phyloP scores from a whole-genome alignment of 2,888 invertebrate species.

The Morpho achilles region DNA sequence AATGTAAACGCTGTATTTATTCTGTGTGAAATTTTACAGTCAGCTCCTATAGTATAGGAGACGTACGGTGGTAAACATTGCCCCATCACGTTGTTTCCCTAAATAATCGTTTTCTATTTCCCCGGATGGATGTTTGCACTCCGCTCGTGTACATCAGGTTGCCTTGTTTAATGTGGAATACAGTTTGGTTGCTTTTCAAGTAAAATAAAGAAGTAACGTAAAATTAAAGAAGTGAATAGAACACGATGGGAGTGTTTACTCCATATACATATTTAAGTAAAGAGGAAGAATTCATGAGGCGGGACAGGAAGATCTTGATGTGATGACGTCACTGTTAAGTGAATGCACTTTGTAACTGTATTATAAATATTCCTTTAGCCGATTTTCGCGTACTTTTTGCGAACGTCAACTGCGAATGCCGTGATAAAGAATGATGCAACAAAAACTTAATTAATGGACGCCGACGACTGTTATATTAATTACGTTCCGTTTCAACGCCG shows the following conservation, averaged over 20 bases:
- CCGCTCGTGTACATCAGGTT: constrained; percentile 6
- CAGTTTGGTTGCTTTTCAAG: not conserved
- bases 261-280: no score
- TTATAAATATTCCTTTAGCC: constrained; percentile 32
- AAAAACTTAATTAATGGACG: constrained; percentile 57
- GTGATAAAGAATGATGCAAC: constrained; percentile 49
- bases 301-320: no score
- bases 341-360: no score
- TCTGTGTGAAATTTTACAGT: not conserved
- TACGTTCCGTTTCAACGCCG: constrained; percentile 21
- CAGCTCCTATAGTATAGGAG: constrained; percentile 2
- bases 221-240: no score
- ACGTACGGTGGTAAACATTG: constrained; percentile 16
- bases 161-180: constrained; percentile 9
- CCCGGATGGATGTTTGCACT: constrained; percentile 37
- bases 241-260: no score
- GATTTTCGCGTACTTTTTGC: constrained; percentile 32
- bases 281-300: no score
- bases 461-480: constrained; percentile 50
- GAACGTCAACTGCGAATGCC: constrained; percentile 37
- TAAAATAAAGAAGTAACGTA: no score
- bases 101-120: constrained; percentile 46
- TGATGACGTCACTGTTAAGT: no score
- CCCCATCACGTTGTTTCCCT: constrained; percentile 35
- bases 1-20: not conserved